A percentile compares a stretch with the other conserved stretches of the same genome.
Conservation (phyloP, 2,797 vertebrate genomes). For the Octomys mimax region DNA sequence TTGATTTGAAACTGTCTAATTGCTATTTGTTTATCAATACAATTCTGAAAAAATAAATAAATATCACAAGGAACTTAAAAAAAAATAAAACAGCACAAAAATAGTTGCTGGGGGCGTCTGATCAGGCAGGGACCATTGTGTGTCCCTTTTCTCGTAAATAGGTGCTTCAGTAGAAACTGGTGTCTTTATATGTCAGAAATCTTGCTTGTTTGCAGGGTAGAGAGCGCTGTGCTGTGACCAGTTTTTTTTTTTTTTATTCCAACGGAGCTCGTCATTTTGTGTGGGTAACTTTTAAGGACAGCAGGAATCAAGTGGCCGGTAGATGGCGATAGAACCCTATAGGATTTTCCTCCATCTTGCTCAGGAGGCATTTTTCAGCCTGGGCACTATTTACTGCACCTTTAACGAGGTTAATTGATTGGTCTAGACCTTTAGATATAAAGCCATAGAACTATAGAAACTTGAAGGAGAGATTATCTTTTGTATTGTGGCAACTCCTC, state of each 20-base stretch:
- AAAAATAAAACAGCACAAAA: too few species aligned
- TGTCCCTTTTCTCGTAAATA: neutral
- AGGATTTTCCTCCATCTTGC: neutral
- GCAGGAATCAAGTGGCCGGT: constrained; percentile 38
- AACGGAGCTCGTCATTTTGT: neutral
- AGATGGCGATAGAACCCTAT: constrained; percentile 69
- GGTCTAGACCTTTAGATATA: neutral
- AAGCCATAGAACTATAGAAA: neutral
- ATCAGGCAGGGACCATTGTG: neutral
- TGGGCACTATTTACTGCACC: neutral
- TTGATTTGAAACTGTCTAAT: too few species aligned
- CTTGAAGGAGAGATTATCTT: neutral
- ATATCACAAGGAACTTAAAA: too few species aligned
- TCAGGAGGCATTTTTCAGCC: neutral
- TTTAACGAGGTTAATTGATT: neutral
- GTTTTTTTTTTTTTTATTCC: neutral
- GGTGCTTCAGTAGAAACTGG: neutral
- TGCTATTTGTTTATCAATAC: too few species aligned
- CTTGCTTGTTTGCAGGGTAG: neutral
- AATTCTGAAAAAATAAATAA: too few species aligned
- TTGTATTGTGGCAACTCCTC: neutral
- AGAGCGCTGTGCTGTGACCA: neutral
- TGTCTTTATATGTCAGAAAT: neutral
- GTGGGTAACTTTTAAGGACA: neutral
- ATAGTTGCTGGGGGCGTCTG: neutral